Evolutionary conservation across 2,113 vertebrate species (phyloP).

Genomic region (Etia nguti): DNA sequence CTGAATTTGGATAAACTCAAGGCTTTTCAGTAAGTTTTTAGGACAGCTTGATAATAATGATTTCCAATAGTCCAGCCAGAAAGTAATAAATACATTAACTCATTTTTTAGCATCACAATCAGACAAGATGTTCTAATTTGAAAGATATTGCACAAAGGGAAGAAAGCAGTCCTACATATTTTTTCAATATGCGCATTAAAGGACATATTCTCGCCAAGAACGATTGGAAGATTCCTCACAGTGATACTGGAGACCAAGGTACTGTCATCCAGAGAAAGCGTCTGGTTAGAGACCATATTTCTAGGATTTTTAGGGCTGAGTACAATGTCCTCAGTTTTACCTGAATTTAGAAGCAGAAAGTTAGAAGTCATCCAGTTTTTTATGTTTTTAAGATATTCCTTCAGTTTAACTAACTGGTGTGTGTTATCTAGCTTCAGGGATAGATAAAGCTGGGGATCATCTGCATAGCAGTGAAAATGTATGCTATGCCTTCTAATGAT

Average conservation of each 20-base stretch:
- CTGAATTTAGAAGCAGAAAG: background rate
- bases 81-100: background rate
- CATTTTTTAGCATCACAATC: background rate
- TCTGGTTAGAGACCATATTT: background rate
- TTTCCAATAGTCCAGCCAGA: background rate
- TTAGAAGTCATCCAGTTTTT: background rate
- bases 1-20: background rate
- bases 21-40: background rate
- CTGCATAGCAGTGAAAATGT: background rate
- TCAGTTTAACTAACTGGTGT: background rate
- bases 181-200: background rate
- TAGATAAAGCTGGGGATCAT: background rate
- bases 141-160: background rate
- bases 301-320: background rate
- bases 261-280: background rate
- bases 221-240: background rate
- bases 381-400: background rate
- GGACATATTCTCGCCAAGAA: background rate
- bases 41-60: background rate
- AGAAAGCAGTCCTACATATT: background rate
- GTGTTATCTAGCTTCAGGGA: background rate
- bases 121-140: background rate
- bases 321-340: background rate
- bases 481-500: background rate
- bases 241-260: background rate